Conservation (phyloP, 2,113 vertebrate species). For the Monopterus albus region DNA sequence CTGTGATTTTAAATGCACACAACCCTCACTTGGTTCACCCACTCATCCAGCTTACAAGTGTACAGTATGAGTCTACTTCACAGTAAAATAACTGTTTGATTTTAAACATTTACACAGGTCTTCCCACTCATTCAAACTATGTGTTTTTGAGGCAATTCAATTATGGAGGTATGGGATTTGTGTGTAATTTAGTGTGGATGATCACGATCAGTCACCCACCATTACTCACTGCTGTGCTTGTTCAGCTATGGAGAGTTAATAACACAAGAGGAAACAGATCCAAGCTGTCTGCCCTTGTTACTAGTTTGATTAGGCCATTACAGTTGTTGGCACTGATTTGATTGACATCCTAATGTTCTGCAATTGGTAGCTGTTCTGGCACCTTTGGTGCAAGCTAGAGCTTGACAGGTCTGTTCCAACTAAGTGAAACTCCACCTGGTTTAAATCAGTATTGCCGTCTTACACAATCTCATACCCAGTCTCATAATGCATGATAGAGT, state of each 20-base stretch:
- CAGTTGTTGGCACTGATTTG: conserved; percentile 15
- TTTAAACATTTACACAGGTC: conserved; percentile 34
- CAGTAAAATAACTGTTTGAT: neutral
- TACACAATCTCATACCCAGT: too few species aligned
- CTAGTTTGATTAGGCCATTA: conserved; percentile 17
- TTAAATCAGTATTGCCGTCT: too few species aligned
- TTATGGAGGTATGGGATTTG: conserved; percentile 12
- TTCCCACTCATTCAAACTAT: conserved; percentile 7
- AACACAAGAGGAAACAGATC: conserved; percentile 38
- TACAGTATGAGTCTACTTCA: neutral
- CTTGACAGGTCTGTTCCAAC: neutral
- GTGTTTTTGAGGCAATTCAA: conserved; percentile 32
- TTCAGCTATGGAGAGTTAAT: conserved; percentile 29
- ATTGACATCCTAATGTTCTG: conserved; percentile 26
- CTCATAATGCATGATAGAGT: too few species aligned
- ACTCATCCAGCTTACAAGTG: neutral
- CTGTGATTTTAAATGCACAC: conserved; percentile 21
- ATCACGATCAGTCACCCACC: conserved; percentile 45
- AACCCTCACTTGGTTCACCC: conserved; percentile 9
- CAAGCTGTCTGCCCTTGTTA: conserved; percentile 25
- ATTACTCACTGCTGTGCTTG: conserved; percentile 37
- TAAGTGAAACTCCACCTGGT: neutral
- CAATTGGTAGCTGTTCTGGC: conserved; percentile 15
- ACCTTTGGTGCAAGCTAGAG: neutral
- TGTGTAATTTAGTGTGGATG: conserved; percentile 24